These are phyloP conservation scores for Ifrita kowaldi DNA, from an alignment of 2,113 vertebrate genomes.

Conservation along the genomic window DNA sequence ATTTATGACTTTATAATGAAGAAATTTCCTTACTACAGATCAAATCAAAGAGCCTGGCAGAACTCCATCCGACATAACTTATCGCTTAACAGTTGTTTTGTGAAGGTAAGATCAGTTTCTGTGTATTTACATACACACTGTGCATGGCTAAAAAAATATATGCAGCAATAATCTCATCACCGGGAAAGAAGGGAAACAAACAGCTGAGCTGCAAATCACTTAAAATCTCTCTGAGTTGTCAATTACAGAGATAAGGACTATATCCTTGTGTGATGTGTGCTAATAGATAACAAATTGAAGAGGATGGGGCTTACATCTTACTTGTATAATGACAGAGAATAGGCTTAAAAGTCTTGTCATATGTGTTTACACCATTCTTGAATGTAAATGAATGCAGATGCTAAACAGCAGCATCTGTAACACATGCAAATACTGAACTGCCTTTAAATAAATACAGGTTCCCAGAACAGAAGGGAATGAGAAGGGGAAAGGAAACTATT, in stretches of 20 bases:
- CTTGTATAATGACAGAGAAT: slow-evolving; percentile 14
- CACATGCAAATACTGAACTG: slow-evolving; percentile 19
- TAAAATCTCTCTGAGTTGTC: slow-evolving; percentile 3
- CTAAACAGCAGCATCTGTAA: slow-evolving; percentile 23
- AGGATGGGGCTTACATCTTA: slow-evolving; percentile 33
- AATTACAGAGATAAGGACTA: background rate
- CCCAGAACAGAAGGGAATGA: slow-evolving; percentile 92
- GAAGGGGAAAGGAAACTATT: slow-evolving; percentile 95
- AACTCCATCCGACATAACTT: slow-evolving; percentile 98
- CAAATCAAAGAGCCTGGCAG: slow-evolving; percentile 97
- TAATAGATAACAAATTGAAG: slow-evolving; percentile 34
- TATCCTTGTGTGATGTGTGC: slow-evolving; percentile 8
- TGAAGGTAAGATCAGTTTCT: slow-evolving; percentile 82
- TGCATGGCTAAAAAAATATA: background rate
- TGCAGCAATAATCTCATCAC: background rate
- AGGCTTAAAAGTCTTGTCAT: slow-evolving; percentile 34
- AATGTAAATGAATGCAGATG: slow-evolving; percentile 45
- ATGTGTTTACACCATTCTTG: slow-evolving; percentile 52
- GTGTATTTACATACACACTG: background rate
- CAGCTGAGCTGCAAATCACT: background rate
- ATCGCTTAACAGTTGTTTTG: slow-evolving; percentile 97
- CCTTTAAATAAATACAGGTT: slow-evolving; percentile 76
- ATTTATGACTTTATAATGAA: slow-evolving; percentile 99
- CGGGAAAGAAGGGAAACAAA: background rate
- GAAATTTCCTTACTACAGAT: slow-evolving; percentile 94